Percentiles rank a stretch among this genome's conserved stretches.
These are phyloP conservation scores for Cydia pomonella DNA, from an alignment of 1,140 invertebrate species.

Conservation along the genomic window DNA sequence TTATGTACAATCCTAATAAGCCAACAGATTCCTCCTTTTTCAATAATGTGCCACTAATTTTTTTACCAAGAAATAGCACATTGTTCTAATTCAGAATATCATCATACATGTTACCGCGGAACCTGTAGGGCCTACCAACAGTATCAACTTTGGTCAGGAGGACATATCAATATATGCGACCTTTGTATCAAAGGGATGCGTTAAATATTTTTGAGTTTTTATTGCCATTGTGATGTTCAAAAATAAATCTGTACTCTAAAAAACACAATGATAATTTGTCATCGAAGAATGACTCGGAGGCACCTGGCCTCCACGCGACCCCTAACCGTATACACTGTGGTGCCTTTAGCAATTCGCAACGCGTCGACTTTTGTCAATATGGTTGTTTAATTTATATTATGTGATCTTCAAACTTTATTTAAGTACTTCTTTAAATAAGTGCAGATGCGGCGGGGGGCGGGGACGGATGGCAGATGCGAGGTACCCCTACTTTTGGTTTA, in stretches of 20 bases:
- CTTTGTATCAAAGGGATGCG: conserved; percentile 31
- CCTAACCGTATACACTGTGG: conserved; percentile 44
- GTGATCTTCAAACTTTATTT: conserved; percentile 72
- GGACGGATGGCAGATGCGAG: conserved; percentile 54
- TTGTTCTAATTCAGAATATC: no score
- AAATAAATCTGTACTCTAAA: conserved; percentile 46
- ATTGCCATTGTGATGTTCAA: conserved; percentile 45
- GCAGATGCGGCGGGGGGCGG: conserved; percentile 60
- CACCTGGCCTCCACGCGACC: conserved; percentile 71
- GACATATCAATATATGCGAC: conserved; percentile 49
- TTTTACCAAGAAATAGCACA: no score
- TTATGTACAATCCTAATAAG: no score
- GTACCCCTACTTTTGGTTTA: conserved; percentile 44
- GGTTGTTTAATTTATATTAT: conserved; percentile 76
- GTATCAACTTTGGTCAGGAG: conserved; percentile 35
- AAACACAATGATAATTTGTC: conserved; percentile 73
- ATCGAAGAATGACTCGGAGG: conserved; percentile 53
- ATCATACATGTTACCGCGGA: no score
- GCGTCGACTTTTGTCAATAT: conserved; percentile 68
- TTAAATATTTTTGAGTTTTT: conserved; percentile 39
- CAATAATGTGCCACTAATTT: no score
- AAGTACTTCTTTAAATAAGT: conserved; percentile 72
- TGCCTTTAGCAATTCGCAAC: conserved; percentile 63
- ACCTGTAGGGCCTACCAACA: conserved; percentile 12
- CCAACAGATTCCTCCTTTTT: no score